phyloP scores from a whole-genome alignment of 2,113 vertebrate species.

The Baryphthengus martii region DNA sequence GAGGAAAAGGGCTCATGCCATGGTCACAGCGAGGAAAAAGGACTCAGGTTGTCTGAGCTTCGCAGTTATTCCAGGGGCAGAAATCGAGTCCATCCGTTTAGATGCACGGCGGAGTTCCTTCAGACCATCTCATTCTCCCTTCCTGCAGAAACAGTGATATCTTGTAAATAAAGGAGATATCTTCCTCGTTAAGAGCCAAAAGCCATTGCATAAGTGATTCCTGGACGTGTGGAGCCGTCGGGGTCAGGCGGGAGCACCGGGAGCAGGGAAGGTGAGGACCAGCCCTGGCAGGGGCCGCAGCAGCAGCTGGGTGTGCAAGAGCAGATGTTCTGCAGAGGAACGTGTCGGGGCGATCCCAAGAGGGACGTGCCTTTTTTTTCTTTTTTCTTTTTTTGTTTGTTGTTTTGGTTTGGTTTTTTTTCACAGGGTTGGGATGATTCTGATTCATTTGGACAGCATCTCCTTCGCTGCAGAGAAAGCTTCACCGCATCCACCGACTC shows the following conservation, averaged over 20 bases:
- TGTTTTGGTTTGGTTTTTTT: not conserved
- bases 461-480: not conserved
- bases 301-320: not conserved
- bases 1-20: not conserved
- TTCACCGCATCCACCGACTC: fast-evolving
- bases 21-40: not conserved
- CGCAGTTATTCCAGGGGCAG: not conserved
- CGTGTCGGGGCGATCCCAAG: not conserved
- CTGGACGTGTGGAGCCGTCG: fast-evolving
- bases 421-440: not conserved
- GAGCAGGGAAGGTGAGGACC: not conserved
- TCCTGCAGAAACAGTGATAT: not conserved
- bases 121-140: not conserved
- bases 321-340: constrained; percentile 38
- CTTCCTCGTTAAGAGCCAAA: not conserved
- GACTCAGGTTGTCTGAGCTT: not conserved
- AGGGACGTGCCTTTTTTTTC: not conserved
- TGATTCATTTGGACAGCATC: not conserved
- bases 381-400: not conserved
- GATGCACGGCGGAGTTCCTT: not conserved
- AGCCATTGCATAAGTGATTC: not conserved
- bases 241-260: not conserved
- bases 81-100: not conserved
- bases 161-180: not conserved
- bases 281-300: not conserved